Percentiles rank a stretch among this genome's conserved stretches.
These are phyloP conservation scores for Ctenodactylus gundi DNA, from an alignment of 2,113 vertebrate species.

Conservation along the genomic window DNA sequence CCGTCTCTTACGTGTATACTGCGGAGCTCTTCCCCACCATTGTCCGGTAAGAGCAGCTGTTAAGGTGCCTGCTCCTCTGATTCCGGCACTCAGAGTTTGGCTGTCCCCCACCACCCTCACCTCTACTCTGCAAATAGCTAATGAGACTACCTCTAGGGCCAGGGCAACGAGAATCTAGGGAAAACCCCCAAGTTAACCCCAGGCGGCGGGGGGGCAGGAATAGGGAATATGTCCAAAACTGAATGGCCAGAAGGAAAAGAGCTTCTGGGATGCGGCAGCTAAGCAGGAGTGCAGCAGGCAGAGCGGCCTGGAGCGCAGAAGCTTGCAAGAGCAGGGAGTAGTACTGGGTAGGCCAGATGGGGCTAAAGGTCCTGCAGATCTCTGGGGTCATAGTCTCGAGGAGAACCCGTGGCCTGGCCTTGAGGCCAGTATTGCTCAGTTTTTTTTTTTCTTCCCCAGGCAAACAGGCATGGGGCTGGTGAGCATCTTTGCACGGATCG, in stretches of 20 bases:
- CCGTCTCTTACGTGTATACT: slow-evolving; percentile 85
- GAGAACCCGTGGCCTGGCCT: background rate
- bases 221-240: background rate
- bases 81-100: background rate
- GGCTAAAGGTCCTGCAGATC: background rate
- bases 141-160: background rate
- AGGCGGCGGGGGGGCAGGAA: too few relatives aligned
- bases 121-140: background rate
- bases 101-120: fast-evolving
- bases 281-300: background rate
- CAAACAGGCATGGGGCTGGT: slow-evolving; percentile 90
- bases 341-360: fast-evolving
- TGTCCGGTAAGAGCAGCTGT: slow-evolving; percentile 83
- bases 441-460: slow-evolving; percentile 73
- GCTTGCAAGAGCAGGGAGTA: background rate
- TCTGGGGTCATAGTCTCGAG: background rate
- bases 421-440: background rate
- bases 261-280: too few relatives aligned
- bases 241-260: background rate
- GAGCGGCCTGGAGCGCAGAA: background rate
- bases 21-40: slow-evolving; percentile 92
- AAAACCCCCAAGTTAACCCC: background rate
- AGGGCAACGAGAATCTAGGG: too few relatives aligned
- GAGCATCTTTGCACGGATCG: slow-evolving; percentile 84
- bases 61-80: background rate